These are phyloP conservation scores for Colistium nudipinnis DNA, from an alignment of 2,113 vertebrate genomes.

Conservation along the genomic window DNA sequence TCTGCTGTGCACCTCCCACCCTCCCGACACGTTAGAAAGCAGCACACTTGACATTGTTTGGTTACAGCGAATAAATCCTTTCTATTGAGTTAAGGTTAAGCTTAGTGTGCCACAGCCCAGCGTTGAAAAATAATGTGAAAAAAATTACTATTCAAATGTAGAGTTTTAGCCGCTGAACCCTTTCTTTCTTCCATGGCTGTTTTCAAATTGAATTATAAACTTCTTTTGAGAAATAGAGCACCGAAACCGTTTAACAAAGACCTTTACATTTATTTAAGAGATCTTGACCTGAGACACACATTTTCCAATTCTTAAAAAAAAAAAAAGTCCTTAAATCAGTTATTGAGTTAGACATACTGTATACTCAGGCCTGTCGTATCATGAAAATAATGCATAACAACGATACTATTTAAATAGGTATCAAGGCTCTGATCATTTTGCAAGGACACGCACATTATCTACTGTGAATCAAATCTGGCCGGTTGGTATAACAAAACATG, in stretches of 20 bases:
- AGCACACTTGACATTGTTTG: conserved; percentile 66
- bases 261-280: not conserved
- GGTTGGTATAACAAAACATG: conserved; percentile 22
- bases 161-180: too few species aligned
- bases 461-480: conserved; percentile 9
- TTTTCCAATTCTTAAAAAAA: not conserved
- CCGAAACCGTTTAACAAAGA: not conserved
- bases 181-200: not conserved
- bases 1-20: conserved; percentile 33
- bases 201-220: not conserved
- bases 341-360: not conserved
- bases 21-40: conserved; percentile 24
- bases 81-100: conserved; percentile 13
- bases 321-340: not conserved
- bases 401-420: too few species aligned
- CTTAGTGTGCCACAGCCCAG: not conserved
- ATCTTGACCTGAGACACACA: not conserved
- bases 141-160: too few species aligned
- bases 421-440: conserved; percentile 10
- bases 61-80: not conserved
- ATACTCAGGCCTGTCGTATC: not conserved
- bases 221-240: not conserved
- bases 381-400: not conserved
- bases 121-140: not conserved
- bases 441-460: conserved; percentile 22